These are phyloP conservation scores for Sebastes matsubarae DNA, from an alignment of 2,797 vertebrate genomes.

Conservation along the genomic window DNA sequence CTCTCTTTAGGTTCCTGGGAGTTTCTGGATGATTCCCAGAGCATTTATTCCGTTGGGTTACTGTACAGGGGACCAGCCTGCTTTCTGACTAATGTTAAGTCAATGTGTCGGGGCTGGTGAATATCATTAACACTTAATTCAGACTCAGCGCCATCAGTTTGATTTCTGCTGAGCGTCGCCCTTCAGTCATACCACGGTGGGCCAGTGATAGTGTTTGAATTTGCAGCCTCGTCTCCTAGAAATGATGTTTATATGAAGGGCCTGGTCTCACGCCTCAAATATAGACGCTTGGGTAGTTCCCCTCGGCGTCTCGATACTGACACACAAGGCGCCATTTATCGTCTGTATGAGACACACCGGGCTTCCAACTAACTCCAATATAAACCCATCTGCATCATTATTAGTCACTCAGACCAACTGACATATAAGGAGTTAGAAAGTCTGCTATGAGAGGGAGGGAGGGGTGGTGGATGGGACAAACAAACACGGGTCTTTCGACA, in stretches of 20 bases:
- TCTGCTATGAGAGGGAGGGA: neutral
- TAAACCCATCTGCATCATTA: neutral
- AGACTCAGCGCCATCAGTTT: conserved; percentile 15
- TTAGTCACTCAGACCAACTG: neutral
- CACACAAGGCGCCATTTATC: neutral
- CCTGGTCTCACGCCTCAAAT: neutral
- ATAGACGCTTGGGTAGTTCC: neutral
- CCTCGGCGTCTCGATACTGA: neutral
- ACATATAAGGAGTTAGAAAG: neutral
- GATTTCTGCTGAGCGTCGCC: conserved; percentile 20
- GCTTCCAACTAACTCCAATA: neutral
- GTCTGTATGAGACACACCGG: neutral
- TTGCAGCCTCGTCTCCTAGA: neutral
- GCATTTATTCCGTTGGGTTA: conserved; percentile 56
- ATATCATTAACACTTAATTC: conserved; percentile 68
- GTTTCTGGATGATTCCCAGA: conserved; percentile 72
- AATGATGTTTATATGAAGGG: neutral
- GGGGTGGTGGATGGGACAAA: too few relatives aligned
- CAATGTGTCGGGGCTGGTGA: conserved; percentile 56
- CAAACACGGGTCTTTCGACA: too few relatives aligned
- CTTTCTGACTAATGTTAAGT: conserved; percentile 70
- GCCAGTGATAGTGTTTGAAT: neutral
- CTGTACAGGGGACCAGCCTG: conserved; percentile 39
- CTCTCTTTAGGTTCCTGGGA: conserved; percentile 74
- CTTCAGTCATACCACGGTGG: neutral